Conservation (phyloP, 2,797 vertebrate species). For the Dipus sagitta region DNA sequence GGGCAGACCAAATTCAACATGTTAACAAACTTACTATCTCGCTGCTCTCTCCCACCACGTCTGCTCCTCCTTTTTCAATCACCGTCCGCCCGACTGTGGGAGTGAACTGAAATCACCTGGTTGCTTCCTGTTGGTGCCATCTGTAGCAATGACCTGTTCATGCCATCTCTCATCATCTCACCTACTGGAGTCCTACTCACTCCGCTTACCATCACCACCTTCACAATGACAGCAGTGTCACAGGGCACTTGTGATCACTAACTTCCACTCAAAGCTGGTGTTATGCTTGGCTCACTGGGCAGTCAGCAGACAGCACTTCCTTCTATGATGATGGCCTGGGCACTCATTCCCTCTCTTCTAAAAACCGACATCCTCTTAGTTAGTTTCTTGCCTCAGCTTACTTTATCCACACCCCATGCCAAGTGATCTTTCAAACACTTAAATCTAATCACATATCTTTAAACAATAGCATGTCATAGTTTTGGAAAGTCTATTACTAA, state of each 20-base stretch:
- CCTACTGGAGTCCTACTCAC: not conserved
- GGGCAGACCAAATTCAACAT: not conserved
- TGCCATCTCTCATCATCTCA: not conserved
- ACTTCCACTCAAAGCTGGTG: not conserved
- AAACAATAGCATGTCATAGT: conserved; percentile 53
- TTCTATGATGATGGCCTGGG: not conserved
- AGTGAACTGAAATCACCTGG: not conserved
- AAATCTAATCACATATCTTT: not conserved
- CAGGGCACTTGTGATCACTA: not conserved
- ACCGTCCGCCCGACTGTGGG: not conserved
- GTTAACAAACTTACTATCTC: not conserved
- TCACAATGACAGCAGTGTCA: not conserved
- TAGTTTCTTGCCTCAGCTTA: not conserved
- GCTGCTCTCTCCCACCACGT: not conserved
- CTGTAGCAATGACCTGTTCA: not conserved
- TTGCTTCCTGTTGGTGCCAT: not conserved
- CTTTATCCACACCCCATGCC: not conserved
- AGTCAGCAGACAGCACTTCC: not conserved
- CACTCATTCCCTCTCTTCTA: not conserved
- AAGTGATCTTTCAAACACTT: conserved; percentile 37
- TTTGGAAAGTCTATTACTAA: conserved; percentile 67
- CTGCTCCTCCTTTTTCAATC: not conserved
- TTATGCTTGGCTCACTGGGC: not conserved
- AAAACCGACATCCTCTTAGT: not conserved
- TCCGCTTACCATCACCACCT: not conserved